Base-by-base conservation (phyloP, 2,113 vertebrate genomes). In the Limnothrissa miodon region DNA sequence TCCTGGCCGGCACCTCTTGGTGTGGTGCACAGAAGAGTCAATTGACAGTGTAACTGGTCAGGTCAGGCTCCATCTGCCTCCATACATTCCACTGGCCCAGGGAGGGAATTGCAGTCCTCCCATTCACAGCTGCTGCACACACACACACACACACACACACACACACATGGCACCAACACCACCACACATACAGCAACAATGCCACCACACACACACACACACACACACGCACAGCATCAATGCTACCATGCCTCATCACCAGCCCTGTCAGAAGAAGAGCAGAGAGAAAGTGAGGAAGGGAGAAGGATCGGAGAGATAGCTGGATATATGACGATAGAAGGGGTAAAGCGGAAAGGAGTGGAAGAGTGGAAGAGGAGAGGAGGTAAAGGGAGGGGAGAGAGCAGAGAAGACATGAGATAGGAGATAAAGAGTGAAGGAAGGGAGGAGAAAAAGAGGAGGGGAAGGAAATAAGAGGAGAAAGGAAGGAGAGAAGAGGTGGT, bases 51-150 rank as follows among this genome's bases (percentile, higher is more conserved):
- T 89, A 88, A 78, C 83, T 84, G 83, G 80, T 81, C 80, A 84
- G 79, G 78, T 79, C 81, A 82, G 87, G 15, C 79, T 88, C 89
- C 89, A 90, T 89, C 90, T 91, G 90, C 84, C 90, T n/a, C 85
- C 80, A 80, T 89, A 81, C 80, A 84, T 53, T 80, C 86, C 88
- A 80, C 81, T 88, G 42, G 87, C 80, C 82, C 88, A 89, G 84
- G 83, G 78, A 42, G 86, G 88, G 87, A 86, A 82, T 84, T 81
- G 83, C 85, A 82, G 53, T 48, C 80, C 82, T 82, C 80, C 81
- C 83, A 53, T 85, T 78, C 83, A 39, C 90, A 90, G 85, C 88
- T 91, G 88, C 85, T 86, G 70, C 80, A 23, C 42, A 42, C 42
- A 42, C 42, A 42, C 42, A 42, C n/a, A n/a, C n/a, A n/a, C n/a